Base-by-base conservation (phyloP, 2,797 vertebrate species). In the Vireo griseus region DNA sequence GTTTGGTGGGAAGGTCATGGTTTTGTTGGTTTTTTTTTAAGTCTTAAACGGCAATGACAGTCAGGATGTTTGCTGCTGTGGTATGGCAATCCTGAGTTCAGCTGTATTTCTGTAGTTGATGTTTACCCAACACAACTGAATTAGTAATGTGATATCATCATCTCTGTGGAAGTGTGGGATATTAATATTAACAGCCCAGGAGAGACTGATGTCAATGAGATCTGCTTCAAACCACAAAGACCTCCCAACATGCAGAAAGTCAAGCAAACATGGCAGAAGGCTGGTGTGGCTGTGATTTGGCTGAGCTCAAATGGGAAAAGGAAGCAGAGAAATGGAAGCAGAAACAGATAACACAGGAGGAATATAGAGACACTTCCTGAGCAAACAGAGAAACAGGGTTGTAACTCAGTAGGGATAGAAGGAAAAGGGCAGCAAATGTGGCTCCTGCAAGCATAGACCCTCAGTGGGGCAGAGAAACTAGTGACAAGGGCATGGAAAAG, bases 111-210 rank as follows among this genome's bases (percentile, higher is more conserved):
- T 51, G n/a, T 37, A 80, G 52, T 1, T 94, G 44, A 35, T 74
- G 8, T 45, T 48, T 67, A 69, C 13, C 21, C n/a, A 44, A 28
- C 11, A 52, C 13, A 40, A 1, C 0, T 20, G 47, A 62, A 55
- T 57, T 47, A 24, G 11, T 44, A 45, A 29, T n/a, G 21, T 5
- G 26, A 1, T 31, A 33, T 42, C 26, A 37, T 19, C 62, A 21
- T 31, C 35, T 4, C 3, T 37, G 19, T 14, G 44, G 33, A 80
- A 83, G 17, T 0, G 3, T 4, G 5, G 4, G 26, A 4, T 45
- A 5, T 35, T 29, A 16, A 42, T 16, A 52, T 19, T 83, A 80
- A 3, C 17, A 68, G 21, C 33, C 6, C 65, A 61, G 57, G 11
- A 35, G 35, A 74, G 35, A 7, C 0, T 45, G 40, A 59, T 54